A percentile compares a stretch with the other conserved stretches of the same genome.
These are phyloP conservation scores for Erethizon dorsatum DNA, from an alignment of 2,797 vertebrate species.

Conservation along the genomic window DNA sequence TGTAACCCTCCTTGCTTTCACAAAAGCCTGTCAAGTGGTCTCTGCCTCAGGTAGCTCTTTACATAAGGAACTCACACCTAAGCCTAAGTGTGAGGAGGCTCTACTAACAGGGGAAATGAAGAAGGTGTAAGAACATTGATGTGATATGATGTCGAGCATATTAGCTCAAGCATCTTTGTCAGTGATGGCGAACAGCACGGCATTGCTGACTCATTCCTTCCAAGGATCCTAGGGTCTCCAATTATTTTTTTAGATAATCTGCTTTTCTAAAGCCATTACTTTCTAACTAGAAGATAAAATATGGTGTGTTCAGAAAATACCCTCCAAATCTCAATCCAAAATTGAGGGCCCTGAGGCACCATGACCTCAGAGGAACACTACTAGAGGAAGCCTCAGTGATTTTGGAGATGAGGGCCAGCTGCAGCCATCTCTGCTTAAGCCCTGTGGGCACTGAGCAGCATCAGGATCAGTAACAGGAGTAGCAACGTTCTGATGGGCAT, in stretches of 20 bases:
- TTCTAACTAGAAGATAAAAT: constrained; percentile 7
- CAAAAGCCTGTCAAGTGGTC: neutral
- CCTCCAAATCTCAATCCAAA: neutral
- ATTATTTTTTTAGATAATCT: neutral
- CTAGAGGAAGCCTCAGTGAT: neutral
- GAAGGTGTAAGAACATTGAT: neutral
- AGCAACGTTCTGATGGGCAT: neutral
- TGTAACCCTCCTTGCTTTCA: neutral
- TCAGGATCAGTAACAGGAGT: neutral
- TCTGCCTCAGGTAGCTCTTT: neutral
- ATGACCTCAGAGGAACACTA: neutral
- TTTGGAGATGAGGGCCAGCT: neutral
- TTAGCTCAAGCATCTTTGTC: neutral
- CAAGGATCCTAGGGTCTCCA: neutral
- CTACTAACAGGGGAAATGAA: constrained; percentile 8
- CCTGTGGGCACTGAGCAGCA: neutral
- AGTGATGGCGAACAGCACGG: neutral
- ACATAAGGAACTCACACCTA: neutral
- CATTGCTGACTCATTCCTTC: neutral
- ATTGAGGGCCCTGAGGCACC: neutral
- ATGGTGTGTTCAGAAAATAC: neutral
- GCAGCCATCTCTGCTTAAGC: neutral
- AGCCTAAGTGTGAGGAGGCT: neutral
- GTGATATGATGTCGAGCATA: neutral
- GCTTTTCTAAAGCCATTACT: neutral